Conservation (phyloP, 2,888 invertebrate genomes). For the Calliopum simillimum region DNA sequence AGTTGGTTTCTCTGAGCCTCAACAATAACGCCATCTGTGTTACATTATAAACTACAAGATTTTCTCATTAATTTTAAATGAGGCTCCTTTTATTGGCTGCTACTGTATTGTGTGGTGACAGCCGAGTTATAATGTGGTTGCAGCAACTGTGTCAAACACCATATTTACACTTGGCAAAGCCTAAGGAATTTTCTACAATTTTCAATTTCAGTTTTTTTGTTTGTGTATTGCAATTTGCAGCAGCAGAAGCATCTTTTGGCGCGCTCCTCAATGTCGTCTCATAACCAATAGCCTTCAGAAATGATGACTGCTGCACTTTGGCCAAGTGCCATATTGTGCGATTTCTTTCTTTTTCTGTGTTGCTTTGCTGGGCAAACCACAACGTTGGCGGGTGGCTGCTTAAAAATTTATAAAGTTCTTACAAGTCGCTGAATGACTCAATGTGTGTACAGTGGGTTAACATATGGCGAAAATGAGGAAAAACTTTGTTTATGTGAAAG, state of each 20-base stretch:
- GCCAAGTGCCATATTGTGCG: conserved; percentile 3
- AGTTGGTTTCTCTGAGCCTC: conserved; percentile 6
- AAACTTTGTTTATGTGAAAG: no score
- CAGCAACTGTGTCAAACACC: conserved; percentile 40
- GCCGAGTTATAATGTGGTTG: conserved; percentile 37
- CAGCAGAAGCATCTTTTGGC: background rate
- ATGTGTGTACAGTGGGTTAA: no score
- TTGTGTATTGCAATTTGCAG: background rate
- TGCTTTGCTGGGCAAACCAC: background rate
- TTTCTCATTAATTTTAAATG: conserved; percentile 52
- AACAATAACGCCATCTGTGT: conserved; percentile 12
- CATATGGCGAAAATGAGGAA: no score
- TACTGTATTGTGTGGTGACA: conserved; percentile 17
- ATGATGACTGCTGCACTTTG: conserved; percentile 28
- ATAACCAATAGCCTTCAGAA: conserved; percentile 10
- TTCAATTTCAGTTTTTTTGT: background rate
- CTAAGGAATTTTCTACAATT: background rate
- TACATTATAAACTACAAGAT: conserved; percentile 37
- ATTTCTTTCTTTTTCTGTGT: background rate
- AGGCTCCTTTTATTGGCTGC: conserved; percentile 37
- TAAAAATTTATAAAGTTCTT: conserved; percentile 62
- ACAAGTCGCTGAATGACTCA: conserved; percentile 43
- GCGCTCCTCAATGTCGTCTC: conserved; percentile 19
- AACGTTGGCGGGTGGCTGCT: conserved; percentile 44
- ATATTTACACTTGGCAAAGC: background rate